phyloP scores from a whole-genome alignment of 2,797 vertebrate species.

The Megaceryle alcyon region DNA sequence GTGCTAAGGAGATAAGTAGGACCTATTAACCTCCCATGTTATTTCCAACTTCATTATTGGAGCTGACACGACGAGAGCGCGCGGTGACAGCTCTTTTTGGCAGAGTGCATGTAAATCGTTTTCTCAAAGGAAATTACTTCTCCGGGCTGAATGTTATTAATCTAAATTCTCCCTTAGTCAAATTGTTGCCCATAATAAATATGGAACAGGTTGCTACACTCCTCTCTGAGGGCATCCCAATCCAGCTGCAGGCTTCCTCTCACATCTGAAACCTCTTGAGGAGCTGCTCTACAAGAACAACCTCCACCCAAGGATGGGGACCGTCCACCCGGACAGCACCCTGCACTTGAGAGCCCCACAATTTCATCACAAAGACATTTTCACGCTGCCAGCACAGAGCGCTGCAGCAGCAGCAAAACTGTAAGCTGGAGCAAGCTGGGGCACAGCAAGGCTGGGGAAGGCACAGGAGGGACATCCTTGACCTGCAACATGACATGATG shows the following conservation, averaged over 20 bases:
- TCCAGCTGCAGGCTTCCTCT: constrained; percentile 73
- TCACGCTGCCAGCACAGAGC: accelerated
- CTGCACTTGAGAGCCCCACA: accelerated
- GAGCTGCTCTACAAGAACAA: constrained; percentile 76
- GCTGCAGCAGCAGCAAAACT: not conserved
- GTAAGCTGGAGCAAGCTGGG: not conserved
- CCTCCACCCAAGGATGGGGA: constrained; percentile 16
- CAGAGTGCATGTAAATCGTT: constrained; percentile 96
- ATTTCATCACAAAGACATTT: not conserved
- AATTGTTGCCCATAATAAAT: constrained; percentile 97
- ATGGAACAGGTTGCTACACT: constrained; percentile 89
- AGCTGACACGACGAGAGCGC: constrained; percentile 91
- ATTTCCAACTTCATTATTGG: constrained; percentile 99
- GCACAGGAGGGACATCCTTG: accelerated
- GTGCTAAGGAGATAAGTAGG: constrained; percentile 88
- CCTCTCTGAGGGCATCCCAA: constrained; percentile 85
- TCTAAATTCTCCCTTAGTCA: constrained; percentile 98
- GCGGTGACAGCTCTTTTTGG: constrained; percentile 87
- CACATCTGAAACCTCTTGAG: constrained; percentile 65
- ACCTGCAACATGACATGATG: accelerated
- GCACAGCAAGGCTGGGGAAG: accelerated
- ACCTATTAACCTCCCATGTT: constrained; percentile 98
- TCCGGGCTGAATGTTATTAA: constrained; percentile 94
- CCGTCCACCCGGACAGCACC: accelerated
- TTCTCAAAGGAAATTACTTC: constrained; percentile 99